Conservation (phyloP, 2,888 invertebrate species). For the Ornithoptera priamus region DNA sequence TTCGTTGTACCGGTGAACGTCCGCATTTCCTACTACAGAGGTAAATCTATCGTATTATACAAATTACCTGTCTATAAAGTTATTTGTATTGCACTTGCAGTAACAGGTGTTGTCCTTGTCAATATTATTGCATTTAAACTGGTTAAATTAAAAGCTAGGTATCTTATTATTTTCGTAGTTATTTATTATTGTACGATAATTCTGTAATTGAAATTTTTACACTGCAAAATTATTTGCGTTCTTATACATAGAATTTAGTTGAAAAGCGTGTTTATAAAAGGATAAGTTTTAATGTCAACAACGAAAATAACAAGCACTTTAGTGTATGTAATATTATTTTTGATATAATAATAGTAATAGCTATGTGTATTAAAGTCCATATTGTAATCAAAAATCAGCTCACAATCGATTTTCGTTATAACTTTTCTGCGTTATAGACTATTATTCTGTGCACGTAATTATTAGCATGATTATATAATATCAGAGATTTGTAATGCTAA, state of each 20-base stretch:
- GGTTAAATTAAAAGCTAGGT: background rate
- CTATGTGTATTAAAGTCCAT: background rate
- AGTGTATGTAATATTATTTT: background rate
- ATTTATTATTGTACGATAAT: no score
- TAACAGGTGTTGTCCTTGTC: slow-evolving; percentile 22
- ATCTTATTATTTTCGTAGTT: no score
- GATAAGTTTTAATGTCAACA: background rate
- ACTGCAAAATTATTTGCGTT: no score
- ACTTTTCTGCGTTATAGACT: slow-evolving; percentile 3
- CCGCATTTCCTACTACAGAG: slow-evolving; percentile 10
- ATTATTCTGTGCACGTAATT: slow-evolving; percentile 19
- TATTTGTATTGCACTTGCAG: slow-evolving; percentile 1
- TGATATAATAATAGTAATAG: background rate
- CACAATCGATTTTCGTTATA: slow-evolving; percentile 23
- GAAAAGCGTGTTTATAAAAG: no score
- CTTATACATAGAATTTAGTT: no score
- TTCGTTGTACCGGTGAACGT: slow-evolving; percentile 8
- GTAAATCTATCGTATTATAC: slow-evolving; percentile 9
- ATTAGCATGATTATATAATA: slow-evolving; percentile 27
- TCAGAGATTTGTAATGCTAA: slow-evolving; percentile 1
- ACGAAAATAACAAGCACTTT: background rate
- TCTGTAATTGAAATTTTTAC: no score
- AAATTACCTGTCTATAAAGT: slow-evolving; percentile 12
- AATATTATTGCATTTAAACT: slow-evolving; percentile 1
- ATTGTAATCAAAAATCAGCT: background rate